phyloP scores from a whole-genome alignment of 2,888 invertebrate genomes.

The Baccha elongata region DNA sequence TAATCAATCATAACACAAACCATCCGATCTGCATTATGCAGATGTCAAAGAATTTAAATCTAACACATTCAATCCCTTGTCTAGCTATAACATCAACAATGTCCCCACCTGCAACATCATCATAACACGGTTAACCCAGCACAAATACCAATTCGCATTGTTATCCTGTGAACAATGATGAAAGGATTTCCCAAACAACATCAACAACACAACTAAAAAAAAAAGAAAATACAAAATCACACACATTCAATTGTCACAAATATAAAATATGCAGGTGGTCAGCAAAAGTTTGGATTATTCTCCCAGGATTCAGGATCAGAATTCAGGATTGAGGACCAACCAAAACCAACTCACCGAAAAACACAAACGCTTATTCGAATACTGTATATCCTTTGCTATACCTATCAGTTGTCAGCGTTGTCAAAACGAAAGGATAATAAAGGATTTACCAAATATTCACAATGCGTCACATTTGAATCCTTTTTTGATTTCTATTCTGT shows the following conservation, averaged over 20 bases:
- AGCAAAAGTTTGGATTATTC: constrained; percentile 39
- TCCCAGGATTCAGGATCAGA: constrained; percentile 18
- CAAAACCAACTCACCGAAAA: constrained; percentile 13
- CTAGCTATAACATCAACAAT: constrained; percentile 12
- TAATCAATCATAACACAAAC: constrained; percentile 50
- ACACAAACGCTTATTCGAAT: constrained; percentile 61
- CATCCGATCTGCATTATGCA: constrained; percentile 28
- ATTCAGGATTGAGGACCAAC: not conserved
- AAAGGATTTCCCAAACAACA: constrained; percentile 32
- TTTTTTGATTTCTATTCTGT: constrained; percentile 61
- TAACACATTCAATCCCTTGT: constrained; percentile 25
- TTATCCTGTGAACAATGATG: constrained; percentile 51
- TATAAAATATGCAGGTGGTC: constrained; percentile 65
- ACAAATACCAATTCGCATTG: constrained; percentile 42
- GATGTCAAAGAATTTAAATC: constrained; percentile 42
- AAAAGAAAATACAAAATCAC: constrained; percentile 17
- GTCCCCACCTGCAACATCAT: constrained; percentile 48
- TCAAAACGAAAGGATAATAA: constrained; percentile 56
- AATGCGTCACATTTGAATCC: constrained; percentile 51
- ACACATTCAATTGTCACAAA: constrained; percentile 44
- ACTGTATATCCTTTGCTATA: constrained; percentile 40
- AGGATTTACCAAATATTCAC: constrained; percentile 59
- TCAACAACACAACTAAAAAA: not conserved
- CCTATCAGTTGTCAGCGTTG: not conserved
- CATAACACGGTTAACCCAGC: constrained; percentile 39